Conservation (phyloP, 1,140 invertebrate species). For the Drosophila leontia region DNA sequence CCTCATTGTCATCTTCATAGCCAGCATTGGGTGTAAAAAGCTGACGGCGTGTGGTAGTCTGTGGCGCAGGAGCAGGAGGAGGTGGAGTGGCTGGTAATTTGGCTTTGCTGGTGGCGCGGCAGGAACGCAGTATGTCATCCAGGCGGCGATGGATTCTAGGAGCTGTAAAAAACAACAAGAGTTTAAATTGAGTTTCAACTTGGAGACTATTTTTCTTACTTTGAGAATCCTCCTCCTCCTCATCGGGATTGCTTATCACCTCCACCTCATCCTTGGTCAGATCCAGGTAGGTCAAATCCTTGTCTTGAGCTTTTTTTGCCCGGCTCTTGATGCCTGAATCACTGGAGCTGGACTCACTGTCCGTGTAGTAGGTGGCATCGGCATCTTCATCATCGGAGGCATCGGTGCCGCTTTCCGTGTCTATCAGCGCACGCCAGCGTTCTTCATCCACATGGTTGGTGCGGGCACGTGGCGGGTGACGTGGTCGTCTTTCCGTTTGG, state of each 20-base stretch:
- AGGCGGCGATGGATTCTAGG: conserved; percentile 38
- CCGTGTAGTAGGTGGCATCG: conserved; percentile 31
- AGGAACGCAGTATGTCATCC: conserved; percentile 67
- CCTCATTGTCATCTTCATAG: conserved; percentile 46
- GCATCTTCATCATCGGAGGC: conserved; percentile 69
- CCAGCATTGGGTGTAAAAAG: conserved; percentile 69
- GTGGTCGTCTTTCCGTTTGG: conserved; percentile 27
- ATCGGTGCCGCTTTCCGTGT: conserved; percentile 62
- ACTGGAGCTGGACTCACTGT: conserved; percentile 14
- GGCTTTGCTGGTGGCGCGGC: conserved; percentile 41
- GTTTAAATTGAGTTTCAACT: background rate
- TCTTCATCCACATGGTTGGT: conserved; percentile 52
- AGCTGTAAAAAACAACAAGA: background rate
- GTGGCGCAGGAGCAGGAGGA: background rate
- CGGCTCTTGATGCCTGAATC: conserved; percentile 1
- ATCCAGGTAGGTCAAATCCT: conserved; percentile 66
- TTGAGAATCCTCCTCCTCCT: background rate
- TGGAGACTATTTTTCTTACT: background rate
- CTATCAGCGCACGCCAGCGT: conserved; percentile 68
- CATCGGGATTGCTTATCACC: conserved; percentile 53
- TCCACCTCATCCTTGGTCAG: conserved; percentile 67
- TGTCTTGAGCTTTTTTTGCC: background rate
- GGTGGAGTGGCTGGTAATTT: conserved; percentile 35
- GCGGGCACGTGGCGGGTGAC: conserved; percentile 2
- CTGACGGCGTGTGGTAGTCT: conserved; percentile 48